Base-by-base conservation (phyloP, 2,113 vertebrate species). In the Ptilonorhynchus violaceus region DNA sequence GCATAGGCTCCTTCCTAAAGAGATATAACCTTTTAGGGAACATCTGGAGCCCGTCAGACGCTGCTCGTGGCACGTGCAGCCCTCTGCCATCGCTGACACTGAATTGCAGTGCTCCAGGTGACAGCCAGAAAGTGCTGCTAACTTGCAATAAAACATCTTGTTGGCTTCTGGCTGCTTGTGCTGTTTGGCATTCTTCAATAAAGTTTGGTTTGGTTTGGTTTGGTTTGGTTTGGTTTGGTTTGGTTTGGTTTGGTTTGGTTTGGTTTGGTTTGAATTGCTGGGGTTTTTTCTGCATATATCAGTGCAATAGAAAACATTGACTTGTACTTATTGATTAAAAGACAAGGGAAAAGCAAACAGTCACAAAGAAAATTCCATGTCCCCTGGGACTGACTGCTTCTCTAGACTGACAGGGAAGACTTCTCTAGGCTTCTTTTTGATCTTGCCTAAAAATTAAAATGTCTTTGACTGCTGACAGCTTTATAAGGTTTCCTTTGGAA, bases 31-130 rank as follows among this genome's bases (percentile, higher is more conserved):
- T 52, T 27, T 11, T 68, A 68, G 46, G 27, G 44, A 23, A 5
- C 31, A 44, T 37, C 37, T 31, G 73, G 33, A 88, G 49, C 15
- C 35, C 46, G 50, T 49, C 42, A 55, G 47, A 23, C 39, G 27
- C 25, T 66, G 70, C 46, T 22, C 6, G 9, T 35, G 50, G 59
- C 14, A 47, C 0, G 0, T 35, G 30, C 24, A 47, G 4, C 9
- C 14, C 39, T 27, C 52, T 42, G 35, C 22, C 13, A 14, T 41
- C 1, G 2, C 78, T 35, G 8, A 39, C 25, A 2, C 23, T 64
- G 39, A 24, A 63, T 13, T 22, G 28, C 31, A n/a, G 28, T 49
- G 44, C 20, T 28, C 17, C 30, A 50, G 17, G 30, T 59, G 44
- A 50, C 10, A 82, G 33, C 1, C 33, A 85, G 35, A 88, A 89